Evolutionary conservation across 2,888 invertebrate species (phyloP).

Genomic region (Polia nebulosa): DNA sequence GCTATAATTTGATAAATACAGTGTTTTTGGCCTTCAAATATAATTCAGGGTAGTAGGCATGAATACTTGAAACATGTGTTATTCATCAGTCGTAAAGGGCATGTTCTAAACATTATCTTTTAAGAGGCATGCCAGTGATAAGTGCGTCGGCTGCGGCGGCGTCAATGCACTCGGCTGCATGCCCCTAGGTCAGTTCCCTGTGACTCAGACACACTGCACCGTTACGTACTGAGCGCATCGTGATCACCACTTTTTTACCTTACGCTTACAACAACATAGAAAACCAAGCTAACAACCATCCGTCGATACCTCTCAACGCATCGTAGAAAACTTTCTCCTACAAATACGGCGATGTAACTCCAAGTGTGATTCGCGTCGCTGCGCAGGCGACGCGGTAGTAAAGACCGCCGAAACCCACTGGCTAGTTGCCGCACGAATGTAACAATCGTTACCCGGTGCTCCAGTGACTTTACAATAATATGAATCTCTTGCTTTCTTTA

Average conservation of each 20-base stretch:
- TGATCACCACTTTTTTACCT: constrained; percentile 77
- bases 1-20: constrained; percentile 63
- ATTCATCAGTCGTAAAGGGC: constrained; percentile 84
- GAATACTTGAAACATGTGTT: constrained; percentile 87
- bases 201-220: constrained; percentile 89
- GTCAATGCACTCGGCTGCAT: constrained; percentile 90
- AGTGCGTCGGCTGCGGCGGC: constrained; percentile 84
- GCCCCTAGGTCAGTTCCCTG: constrained; percentile 91
- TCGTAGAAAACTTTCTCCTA: background rate
- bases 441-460: constrained; percentile 87
- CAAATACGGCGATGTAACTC: constrained; percentile 67
- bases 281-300: constrained; percentile 49
- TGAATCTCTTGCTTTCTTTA: constrained; percentile 81
- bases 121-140: constrained; percentile 89
- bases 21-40: constrained; percentile 80
- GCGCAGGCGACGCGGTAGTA: constrained; percentile 53
- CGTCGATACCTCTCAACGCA: constrained; percentile 16
- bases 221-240: constrained; percentile 86
- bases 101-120: constrained; percentile 88
- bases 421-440: constrained; percentile 77
- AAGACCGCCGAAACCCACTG: constrained; percentile 71
- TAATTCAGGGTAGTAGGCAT: constrained; percentile 79
- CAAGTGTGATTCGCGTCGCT: constrained; percentile 28
- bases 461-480: constrained; percentile 87
- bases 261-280: constrained; percentile 13